These are phyloP conservation scores for Sycobia sp. DNA, from an alignment of 1,140 invertebrate species.

Conservation along the genomic window DNA sequence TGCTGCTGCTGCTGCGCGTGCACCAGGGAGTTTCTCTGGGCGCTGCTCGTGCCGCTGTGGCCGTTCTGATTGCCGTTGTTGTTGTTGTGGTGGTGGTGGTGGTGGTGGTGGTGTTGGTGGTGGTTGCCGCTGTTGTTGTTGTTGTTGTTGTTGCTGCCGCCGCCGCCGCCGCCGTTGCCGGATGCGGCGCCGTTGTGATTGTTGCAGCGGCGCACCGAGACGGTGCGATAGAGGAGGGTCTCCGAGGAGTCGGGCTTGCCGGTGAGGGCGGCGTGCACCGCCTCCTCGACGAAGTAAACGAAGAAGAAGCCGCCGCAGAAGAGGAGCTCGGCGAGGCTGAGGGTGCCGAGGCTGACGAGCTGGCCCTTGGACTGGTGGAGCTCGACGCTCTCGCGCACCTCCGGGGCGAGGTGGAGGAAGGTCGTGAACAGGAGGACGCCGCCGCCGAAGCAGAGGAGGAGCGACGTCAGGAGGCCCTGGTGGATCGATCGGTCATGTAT, in stretches of 20 bases:
- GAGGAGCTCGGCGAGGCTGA: conserved; percentile 70
- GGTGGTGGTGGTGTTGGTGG: too few relatives aligned
- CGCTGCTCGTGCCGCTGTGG: conserved; percentile 35
- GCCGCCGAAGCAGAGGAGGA: conserved; percentile 78
- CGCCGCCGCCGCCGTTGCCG: conserved; percentile 15
- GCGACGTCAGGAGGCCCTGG: conserved; percentile 64
- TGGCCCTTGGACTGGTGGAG: conserved; percentile 52
- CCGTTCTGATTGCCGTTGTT: conserved; percentile 29
- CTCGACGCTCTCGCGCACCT: conserved; percentile 68
- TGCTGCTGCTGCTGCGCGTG: too few relatives aligned
- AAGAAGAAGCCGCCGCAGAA: conserved; percentile 76
- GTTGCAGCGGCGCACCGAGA: conserved; percentile 64
- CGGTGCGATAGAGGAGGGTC: conserved; percentile 63
- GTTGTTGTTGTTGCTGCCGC: too few relatives aligned
- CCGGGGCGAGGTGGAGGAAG: conserved; percentile 78
- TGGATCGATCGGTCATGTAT: too few relatives aligned
- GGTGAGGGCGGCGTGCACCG: conserved; percentile 68
- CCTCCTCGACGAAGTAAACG: conserved; percentile 75
- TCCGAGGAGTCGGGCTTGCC: conserved; percentile 59
- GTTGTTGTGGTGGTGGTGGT: conserved; percentile 27
- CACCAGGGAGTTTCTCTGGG: conserved; percentile 31
- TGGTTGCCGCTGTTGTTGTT: conserved; percentile 17
- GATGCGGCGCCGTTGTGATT: conserved; percentile 38
- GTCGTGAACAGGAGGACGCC: conserved; percentile 80
- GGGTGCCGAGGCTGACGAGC: conserved; percentile 50